Evolutionary conservation across 2,797 vertebrate species (phyloP), one percentile per base, ranked within the genome.

Genomic region (Yasuhikotakia modesta): DNA sequence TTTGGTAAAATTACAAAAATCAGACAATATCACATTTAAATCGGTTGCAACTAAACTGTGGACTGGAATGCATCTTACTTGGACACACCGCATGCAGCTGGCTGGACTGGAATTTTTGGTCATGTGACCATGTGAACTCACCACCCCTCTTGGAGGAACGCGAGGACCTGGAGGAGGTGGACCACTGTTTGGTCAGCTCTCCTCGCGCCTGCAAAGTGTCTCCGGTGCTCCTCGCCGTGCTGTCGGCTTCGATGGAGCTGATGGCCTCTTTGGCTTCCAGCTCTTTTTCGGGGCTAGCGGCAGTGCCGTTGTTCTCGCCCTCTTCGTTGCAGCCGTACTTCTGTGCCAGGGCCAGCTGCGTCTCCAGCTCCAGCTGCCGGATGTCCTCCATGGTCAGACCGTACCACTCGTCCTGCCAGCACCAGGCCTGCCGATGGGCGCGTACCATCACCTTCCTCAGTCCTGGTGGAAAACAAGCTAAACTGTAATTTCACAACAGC

Each of bases 401-500:
- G 0, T 94, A 97, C 97, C 97, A 99, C 67, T 99, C 97, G 0
- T 99, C 97, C 91, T 99, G 97, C 97, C 97, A 99, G 91, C 97
- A 99, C 97, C 97, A 99, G 0, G 97, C 97, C 91, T 99, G 97
- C 16, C 97, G 91, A 87, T 99, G 97, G 8, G 97, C 97, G 17
- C 96, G 92, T 0, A 99, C 96, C 97, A 99, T 99, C 79, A 99
- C 97, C 88, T 97, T 98, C 89, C 97, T 91, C 43, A 99, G 90
- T 35, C 96, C 97, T 99, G 90, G 22, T 55, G 3, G 19, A 27
- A 55, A 16, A 39, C 24, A 17, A 4, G 4, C 5, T 3, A 8
- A 65, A 2, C 32, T 64, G 64, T 5, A 48, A 16, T 35, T 19
- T n/a, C 12, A 72, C 7, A 48, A 57, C 27, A 17, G 8, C 10